phyloP scores from a whole-genome alignment of 2,797 vertebrate genomes.

The Rhinoraja longicauda region DNA sequence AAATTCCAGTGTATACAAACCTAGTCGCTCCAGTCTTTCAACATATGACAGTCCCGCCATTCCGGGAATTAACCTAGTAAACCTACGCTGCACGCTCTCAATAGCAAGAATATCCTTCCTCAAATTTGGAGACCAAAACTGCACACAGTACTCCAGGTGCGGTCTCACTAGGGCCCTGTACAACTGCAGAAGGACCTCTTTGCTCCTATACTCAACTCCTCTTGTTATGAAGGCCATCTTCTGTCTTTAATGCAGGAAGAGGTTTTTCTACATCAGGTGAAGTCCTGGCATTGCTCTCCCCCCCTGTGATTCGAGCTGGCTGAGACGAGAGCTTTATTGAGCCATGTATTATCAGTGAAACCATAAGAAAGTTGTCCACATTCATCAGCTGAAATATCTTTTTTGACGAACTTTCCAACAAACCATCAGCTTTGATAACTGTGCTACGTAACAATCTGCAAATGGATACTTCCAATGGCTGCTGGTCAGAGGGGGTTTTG shows the following conservation, averaged over 20 bases:
- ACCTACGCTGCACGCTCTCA: too few species aligned
- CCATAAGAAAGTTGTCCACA: not conserved
- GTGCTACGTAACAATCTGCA: not conserved
- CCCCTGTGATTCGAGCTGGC: not conserved
- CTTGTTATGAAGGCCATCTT: too few species aligned
- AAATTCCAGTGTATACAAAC: too few species aligned
- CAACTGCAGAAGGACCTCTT: too few species aligned
- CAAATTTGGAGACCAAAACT: too few species aligned
- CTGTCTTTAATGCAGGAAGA: not conserved
- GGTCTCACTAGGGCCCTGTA: too few species aligned
- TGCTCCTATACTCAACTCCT: too few species aligned
- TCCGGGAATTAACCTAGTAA: too few species aligned
- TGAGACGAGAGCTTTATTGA: not conserved
- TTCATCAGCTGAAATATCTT: not conserved
- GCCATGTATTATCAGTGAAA: not conserved
- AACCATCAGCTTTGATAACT: not conserved
- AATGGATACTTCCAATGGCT: not conserved
- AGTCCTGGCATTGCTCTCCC: not conserved
- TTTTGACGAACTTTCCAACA: not conserved
- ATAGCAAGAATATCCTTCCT: too few species aligned
- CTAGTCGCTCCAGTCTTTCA: too few species aligned
- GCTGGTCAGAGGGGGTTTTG: not conserved
- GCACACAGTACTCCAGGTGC: too few species aligned
- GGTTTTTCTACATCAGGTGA: not conserved
- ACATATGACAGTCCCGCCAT: too few species aligned